Conservation (phyloP, 2,888 invertebrate genomes). For the Cybosia mesomella region DNA sequence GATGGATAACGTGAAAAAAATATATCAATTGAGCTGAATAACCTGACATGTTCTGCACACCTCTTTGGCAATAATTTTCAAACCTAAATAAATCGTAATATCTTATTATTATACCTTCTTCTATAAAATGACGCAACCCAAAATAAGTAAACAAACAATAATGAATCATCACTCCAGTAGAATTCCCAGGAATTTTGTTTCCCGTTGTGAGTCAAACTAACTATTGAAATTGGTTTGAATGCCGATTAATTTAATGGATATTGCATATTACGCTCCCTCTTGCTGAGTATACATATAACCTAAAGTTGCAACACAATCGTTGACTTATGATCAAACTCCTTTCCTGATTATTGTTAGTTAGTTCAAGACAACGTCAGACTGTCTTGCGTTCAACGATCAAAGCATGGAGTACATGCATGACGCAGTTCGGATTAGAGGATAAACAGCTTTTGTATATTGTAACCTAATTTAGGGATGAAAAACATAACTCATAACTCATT, state of each 20-base stretch:
- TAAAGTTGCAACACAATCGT: conserved; percentile 31
- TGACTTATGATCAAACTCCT: conserved; percentile 18
- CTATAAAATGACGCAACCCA: conserved; percentile 29
- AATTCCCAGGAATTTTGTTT: conserved; percentile 49
- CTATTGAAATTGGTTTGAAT: conserved; percentile 37
- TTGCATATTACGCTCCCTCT: conserved; percentile 41
- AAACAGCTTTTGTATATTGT: conserved; percentile 27
- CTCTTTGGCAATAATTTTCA: conserved; percentile 16
- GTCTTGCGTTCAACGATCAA: conserved; percentile 53
- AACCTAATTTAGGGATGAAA: conserved; percentile 27
- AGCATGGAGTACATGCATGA: conserved; percentile 46
- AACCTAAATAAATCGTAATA: conserved; percentile 20
- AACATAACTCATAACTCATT: too few relatives aligned
- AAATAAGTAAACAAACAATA: conserved; percentile 54
- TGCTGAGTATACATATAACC: conserved; percentile 43
- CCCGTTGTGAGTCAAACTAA: conserved; percentile 41
- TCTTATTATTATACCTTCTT: conserved; percentile 24
- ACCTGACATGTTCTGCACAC: conserved; percentile 16
- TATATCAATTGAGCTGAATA: conserved; percentile 33
- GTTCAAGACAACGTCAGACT: conserved; percentile 62
- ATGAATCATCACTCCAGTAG: conserved; percentile 50
- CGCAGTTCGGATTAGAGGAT: conserved; percentile 49
- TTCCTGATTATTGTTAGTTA: conserved; percentile 24
- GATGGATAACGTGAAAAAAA: conserved; percentile 54
- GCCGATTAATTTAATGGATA: conserved; percentile 53